Percentiles rank a stretch among this genome's conserved stretches.
phyloP scores from a whole-genome alignment of 2,888 invertebrate genomes.

The Gasteruption jaculator region DNA sequence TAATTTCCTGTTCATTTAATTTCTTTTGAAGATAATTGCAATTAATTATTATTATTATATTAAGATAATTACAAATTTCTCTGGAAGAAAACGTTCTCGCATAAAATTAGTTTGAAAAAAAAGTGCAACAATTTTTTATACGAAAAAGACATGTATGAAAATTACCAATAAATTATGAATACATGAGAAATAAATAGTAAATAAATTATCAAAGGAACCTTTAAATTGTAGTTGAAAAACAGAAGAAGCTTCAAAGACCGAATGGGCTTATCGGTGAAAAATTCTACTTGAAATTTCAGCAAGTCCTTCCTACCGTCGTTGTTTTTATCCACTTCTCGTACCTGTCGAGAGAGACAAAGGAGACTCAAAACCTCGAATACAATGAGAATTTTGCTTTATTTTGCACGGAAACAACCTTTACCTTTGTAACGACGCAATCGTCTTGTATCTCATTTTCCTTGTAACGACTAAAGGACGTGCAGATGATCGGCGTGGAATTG shows the following conservation, averaged over 20 bases:
- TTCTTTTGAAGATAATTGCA: neutral
- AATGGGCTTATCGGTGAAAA: constrained; percentile 38
- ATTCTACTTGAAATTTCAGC: constrained; percentile 40
- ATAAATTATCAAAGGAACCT: constrained; percentile 27
- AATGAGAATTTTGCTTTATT: constrained; percentile 6
- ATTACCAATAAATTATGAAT: too few relatives aligned
- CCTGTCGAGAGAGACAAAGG: constrained; percentile 28
- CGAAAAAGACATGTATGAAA: constrained; percentile 6
- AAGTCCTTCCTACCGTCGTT: constrained; percentile 40
- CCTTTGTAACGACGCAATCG: constrained; percentile 42
- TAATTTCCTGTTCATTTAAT: too few relatives aligned
- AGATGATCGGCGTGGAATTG: constrained; percentile 34
- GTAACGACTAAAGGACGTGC: constrained; percentile 40
- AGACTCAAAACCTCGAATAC: too few relatives aligned
- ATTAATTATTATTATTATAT: too few relatives aligned
- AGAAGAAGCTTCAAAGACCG: constrained; percentile 36
- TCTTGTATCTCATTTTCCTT: constrained; percentile 42
- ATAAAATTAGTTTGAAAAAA: constrained; percentile 8
- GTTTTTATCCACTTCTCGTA: constrained; percentile 40
- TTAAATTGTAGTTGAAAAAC: constrained; percentile 43
- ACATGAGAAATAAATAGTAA: neutral
- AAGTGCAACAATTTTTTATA: neutral
- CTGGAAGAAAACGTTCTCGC: too few relatives aligned
- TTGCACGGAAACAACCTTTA: constrained; percentile 18
- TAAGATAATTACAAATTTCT: too few relatives aligned